Evolutionary conservation across 2,113 vertebrate species (phyloP), one percentile per base, ranked within the genome.

Genomic region (Clupea harengus): DNA sequence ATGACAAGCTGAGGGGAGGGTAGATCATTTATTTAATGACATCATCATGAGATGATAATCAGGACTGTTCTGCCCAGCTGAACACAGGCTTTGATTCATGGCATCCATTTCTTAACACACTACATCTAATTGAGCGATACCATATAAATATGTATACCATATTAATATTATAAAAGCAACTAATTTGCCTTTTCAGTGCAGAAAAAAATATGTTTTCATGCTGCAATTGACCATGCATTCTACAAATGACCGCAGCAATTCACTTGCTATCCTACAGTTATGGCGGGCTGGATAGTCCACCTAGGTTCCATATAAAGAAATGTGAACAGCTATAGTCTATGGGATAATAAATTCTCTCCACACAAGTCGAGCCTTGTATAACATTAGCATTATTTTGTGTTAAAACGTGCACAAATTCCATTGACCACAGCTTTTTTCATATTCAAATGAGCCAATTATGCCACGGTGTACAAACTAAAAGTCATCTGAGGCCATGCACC

Each of bases 341-440:
- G 89, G 87, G 52, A 78, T 89, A 87, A 88, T 86, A 81, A 90
- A 86, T 75, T 83, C 47, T 82, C 60, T 87, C 83, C 89, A 90
- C 83, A 89, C 84, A 32, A 75, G 57, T 86, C 89, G 81, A 85
- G 45, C 25, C 82, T 49, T 89, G 89, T 87, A 92, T 92, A 90
- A 90, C 87, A 93, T 93, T 93, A 93, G 92, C 90, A 93, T 94
- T 90, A 85, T 86, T 89, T 90, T 88, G 90, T 85, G 89, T n/a
- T 88, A 90, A 85, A 89, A 90, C 87, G 81, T 82, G 81, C 64
- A 87, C 57, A 87, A 86, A 93, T 89, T 86, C 84, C 86, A 82
- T 85, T 57, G 87, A 87, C 86, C 78, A 49, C 64, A 25, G 81
- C 84, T 85, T 85, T 80, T 91, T 92, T 89, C 86, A 85, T 80